A percentile compares a stretch with the other conserved stretches of the same genome.
phyloP scores from a whole-genome alignment of 2,113 vertebrate genomes.

The Phoxinus phoxinus region DNA sequence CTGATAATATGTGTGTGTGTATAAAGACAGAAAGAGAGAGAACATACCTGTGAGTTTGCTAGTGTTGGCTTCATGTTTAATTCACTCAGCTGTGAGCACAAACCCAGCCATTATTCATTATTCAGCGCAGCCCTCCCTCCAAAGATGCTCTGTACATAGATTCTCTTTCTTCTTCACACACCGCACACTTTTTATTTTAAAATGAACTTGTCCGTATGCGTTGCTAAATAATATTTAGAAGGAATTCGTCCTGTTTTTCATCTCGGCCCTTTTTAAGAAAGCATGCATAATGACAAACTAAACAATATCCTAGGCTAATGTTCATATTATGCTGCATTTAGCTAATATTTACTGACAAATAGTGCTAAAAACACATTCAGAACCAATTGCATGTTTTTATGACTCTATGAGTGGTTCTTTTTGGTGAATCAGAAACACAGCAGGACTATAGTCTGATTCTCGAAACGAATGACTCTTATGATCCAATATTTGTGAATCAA shows the following conservation, averaged over 20 bases:
- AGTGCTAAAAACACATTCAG: neutral
- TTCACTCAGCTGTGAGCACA: constrained; percentile 74
- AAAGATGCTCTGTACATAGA: constrained; percentile 32
- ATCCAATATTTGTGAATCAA: neutral
- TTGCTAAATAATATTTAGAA: neutral
- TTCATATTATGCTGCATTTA: neutral
- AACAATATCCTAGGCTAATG: neutral
- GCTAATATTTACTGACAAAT: neutral
- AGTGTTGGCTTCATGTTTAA: constrained; percentile 78
- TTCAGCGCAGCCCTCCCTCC: constrained; percentile 52
- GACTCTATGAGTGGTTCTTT: neutral
- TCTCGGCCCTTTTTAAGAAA: neutral
- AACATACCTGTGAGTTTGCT: constrained; percentile 73
- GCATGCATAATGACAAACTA: neutral
- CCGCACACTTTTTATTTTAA: neutral
- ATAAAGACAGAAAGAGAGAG: constrained; percentile 60
- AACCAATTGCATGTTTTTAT: neutral
- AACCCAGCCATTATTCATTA: constrained; percentile 76
- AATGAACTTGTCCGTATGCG: neutral
- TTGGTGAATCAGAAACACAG: neutral
- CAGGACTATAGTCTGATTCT: neutral
- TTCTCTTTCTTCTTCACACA: neutral
- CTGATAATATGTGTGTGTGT: neutral
- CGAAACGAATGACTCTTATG: neutral
- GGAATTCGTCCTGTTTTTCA: neutral